phyloP scores from a whole-genome alignment of 2,113 vertebrate species.

The Halichoeres trimaculatus region DNA sequence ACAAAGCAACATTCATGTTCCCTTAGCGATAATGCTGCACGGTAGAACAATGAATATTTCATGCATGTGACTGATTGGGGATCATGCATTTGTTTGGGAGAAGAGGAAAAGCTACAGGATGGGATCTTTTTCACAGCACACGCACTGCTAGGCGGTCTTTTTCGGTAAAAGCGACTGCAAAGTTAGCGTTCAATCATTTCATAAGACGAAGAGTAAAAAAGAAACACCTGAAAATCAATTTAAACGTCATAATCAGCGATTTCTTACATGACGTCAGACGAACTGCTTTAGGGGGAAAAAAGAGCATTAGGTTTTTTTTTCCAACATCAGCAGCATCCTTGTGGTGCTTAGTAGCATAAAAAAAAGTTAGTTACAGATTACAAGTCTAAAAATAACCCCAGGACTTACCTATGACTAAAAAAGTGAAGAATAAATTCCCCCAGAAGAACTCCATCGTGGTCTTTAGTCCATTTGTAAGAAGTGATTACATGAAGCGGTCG shows the following conservation, averaged over 20 bases:
- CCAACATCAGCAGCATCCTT: not conserved
- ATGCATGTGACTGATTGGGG: not conserved
- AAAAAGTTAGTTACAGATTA: not conserved
- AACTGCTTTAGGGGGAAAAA: not conserved
- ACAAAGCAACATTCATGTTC: not conserved
- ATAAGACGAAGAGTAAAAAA: not conserved
- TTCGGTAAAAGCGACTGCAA: not conserved
- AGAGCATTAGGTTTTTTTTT: not conserved
- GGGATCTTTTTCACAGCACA: not conserved
- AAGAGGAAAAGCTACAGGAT: not conserved
- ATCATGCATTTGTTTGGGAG: not conserved
- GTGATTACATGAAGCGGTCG: slow-evolving; percentile 16
- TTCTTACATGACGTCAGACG: not conserved
- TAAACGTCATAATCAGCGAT: not conserved
- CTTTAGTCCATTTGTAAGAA: slow-evolving; percentile 42
- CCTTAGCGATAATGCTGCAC: not conserved
- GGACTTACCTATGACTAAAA: slow-evolving; percentile 63
- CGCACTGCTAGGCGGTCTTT: not conserved
- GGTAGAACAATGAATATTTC: not conserved
- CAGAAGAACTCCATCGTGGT: slow-evolving; percentile 61
- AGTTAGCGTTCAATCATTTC: no score
- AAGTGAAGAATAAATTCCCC: slow-evolving; percentile 25
- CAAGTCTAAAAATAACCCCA: not conserved
- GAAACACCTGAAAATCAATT: not conserved
- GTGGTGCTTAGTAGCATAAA: not conserved